Conservation (phyloP, 1,140 invertebrate genomes). For the Megathymus violae region DNA sequence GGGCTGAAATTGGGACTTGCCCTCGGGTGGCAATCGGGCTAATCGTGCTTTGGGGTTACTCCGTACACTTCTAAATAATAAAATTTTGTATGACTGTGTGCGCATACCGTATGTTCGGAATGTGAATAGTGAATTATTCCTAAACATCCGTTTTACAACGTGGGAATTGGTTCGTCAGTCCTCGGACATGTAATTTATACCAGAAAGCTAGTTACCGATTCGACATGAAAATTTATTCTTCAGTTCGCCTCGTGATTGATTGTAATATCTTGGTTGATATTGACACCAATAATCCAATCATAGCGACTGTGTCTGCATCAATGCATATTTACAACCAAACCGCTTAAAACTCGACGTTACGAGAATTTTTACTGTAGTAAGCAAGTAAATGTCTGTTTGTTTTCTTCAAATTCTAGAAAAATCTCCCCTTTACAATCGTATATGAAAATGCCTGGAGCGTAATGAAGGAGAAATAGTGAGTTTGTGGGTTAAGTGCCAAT, state of each 20-base stretch:
- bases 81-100: constrained; percentile 22
- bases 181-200: constrained; percentile 38
- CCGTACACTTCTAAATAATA: constrained; percentile 26
- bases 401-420: neutral
- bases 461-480: too few species aligned
- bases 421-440: too few species aligned
- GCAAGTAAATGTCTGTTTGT: neutral
- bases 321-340: constrained; percentile 7
- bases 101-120: constrained; percentile 23
- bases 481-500: too few species aligned
- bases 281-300: constrained; percentile 55
- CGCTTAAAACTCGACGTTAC: too few species aligned
- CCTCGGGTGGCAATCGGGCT: constrained; percentile 57
- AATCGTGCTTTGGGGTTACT: constrained; percentile 36
- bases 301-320: constrained; percentile 45
- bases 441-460: too few species aligned
- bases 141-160: too few species aligned
- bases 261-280: constrained; percentile 50
- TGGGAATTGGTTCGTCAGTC: too few species aligned
- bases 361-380: too few species aligned
- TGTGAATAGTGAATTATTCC: constrained; percentile 18
- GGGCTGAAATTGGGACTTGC: constrained; percentile 76
- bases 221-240: constrained; percentile 59
- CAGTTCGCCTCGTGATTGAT: constrained; percentile 46
- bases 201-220: constrained; percentile 52